Conservation (phyloP, 30 jellyfish, hydroid and myxozoan species). For the Hydractinia symbiolongicarpus region DNA sequence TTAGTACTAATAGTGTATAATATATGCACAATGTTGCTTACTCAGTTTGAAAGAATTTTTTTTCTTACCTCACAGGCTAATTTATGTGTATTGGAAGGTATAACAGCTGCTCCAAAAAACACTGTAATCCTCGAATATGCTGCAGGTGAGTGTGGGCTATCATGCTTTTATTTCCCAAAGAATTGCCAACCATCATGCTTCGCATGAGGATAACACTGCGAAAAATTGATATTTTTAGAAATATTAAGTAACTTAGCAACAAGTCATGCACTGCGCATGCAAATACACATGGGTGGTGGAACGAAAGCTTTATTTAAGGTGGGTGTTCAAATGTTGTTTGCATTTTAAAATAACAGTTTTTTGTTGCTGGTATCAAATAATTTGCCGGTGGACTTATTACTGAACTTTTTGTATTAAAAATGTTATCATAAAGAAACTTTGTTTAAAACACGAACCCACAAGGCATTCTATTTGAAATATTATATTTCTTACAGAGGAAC, state of each 20-base stretch:
- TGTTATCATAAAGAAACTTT: too few species aligned
- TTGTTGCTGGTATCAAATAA: too few species aligned
- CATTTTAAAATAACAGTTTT: too few species aligned
- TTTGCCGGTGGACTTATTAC: too few species aligned
- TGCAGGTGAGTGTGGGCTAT: background rate
- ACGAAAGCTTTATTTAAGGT: slow-evolving; percentile 11
- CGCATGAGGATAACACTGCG: background rate
- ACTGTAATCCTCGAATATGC: background rate
- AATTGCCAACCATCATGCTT: background rate
- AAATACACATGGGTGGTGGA: background rate
- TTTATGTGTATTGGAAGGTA: slow-evolving; percentile 10
- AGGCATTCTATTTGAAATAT: too few species aligned
- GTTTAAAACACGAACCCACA: too few species aligned
- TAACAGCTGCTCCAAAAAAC: background rate
- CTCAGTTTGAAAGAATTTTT: background rate
- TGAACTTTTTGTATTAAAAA: too few species aligned
- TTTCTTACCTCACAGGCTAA: slow-evolving; percentile 10
- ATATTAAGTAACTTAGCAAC: background rate
- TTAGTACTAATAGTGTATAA: too few species aligned
- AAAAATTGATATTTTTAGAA: background rate
- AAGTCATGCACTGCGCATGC: slow-evolving; percentile 11
- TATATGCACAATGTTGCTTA: too few species aligned
- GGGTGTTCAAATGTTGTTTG: background rate
- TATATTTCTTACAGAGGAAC: too few species aligned
- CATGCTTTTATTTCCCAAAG: background rate